Evolutionary conservation across 2,797 vertebrate species (phyloP), one percentile per base, ranked within the genome.

Genomic region (Moxostoma hubbsi): DNA sequence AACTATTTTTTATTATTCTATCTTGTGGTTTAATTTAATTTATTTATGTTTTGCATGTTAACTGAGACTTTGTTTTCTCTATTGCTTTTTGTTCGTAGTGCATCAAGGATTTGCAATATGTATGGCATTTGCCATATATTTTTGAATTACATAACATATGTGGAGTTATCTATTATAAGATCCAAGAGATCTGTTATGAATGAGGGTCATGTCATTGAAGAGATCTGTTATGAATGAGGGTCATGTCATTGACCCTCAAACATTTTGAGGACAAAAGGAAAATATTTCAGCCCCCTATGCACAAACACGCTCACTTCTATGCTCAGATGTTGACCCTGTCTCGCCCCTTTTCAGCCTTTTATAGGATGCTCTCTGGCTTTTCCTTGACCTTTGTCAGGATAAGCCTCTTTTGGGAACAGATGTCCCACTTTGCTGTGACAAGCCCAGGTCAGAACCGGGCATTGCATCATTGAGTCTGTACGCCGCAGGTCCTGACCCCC

Each of bases 361-460:
- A 55, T 51, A 82, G 81, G 24, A 82, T 64, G 83, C 62, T 85
- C 76, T 79, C 70, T 75, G 73, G 80, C 79, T 81, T 78, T 83
- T 82, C 81, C 81, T 86, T 91, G 88, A 92, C 88, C 89, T 86
- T 89, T 89, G 77, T 87, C 86, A 63, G 68, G 63, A 55, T 90
- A 89, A 92, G 83, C 85, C 88, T 84, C 89, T 91, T 93, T 89
- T 86, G 87, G 81, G 86, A 89, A 73, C 90, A 92, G 87, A 90
- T 90, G 89, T 91, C 91, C 86, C 69, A 77, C 81, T 89, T 91
- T 90, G 86, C 87, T 86, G 86, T 85, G 89, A 89, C 79, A 36
- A 45, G 61, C 24, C 61, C 36, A 54, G 81, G 80, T 86, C 85
- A 77, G 83, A 82, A 80, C 83, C 83, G 85, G 77, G 83, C 81